A percentile compares a stretch with the other conserved stretches of the same genome.
These are phyloP conservation scores for Micrasema minimum DNA, from an alignment of 1,140 invertebrate species.

Conservation along the genomic window DNA sequence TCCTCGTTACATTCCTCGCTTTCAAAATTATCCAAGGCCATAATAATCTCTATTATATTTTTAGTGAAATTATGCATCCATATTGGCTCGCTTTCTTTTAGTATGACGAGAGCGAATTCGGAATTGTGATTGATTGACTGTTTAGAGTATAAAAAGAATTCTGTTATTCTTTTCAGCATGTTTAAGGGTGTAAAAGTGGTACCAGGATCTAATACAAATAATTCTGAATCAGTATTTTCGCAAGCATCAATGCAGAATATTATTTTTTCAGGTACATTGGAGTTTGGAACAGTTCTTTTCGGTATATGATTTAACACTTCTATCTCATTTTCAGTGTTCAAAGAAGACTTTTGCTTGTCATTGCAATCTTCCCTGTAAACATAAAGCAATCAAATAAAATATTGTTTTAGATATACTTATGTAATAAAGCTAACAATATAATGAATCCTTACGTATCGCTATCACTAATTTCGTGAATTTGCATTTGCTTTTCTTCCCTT, in stretches of 20 bases:
- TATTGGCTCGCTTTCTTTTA: slow-evolving; percentile 66
- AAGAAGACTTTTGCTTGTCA: slow-evolving; percentile 26
- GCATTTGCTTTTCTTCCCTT: slow-evolving; percentile 16
- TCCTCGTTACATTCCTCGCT: slow-evolving; percentile 66
- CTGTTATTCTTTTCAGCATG: slow-evolving; percentile 73
- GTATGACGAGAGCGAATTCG: slow-evolving; percentile 74
- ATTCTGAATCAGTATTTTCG: slow-evolving; percentile 69
- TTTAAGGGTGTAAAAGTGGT: slow-evolving; percentile 60
- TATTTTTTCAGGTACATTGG: slow-evolving; percentile 73
- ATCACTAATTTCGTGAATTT: slow-evolving; percentile 35
- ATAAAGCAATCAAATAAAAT: neutral
- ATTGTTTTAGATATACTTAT: neutral
- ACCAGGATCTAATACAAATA: slow-evolving; percentile 70
- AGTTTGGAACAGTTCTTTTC: slow-evolving; percentile 62
- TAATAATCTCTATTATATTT: slow-evolving; percentile 70
- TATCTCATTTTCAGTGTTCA: slow-evolving; percentile 36
- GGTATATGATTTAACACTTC: slow-evolving; percentile 44
- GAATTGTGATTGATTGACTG: slow-evolving; percentile 71
- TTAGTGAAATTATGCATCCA: slow-evolving; percentile 75
- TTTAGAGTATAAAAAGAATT: slow-evolving; percentile 76
- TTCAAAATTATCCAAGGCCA: slow-evolving; percentile 67
- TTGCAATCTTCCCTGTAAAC: slow-evolving; percentile 41
- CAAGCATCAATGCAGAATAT: slow-evolving; percentile 76
- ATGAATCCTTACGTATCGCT: slow-evolving; percentile 35
- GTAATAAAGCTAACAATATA: neutral